Evolutionary conservation across 2,113 vertebrate genomes (phyloP), one percentile per base, ranked within the genome.

Genomic region (Nesoenas mayeri): DNA sequence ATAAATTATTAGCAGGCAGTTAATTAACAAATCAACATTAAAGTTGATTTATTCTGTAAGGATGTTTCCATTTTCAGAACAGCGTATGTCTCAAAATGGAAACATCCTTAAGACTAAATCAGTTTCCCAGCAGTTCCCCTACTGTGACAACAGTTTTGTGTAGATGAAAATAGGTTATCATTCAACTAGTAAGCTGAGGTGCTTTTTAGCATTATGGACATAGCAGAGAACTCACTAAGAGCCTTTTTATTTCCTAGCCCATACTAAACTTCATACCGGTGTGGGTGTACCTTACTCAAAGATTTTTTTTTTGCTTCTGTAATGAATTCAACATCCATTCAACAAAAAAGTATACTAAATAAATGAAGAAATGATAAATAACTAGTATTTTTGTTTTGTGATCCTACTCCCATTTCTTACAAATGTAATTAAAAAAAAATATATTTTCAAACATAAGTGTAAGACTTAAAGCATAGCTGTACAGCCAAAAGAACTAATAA

Each of bases 281-380:
- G 0, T 31, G 31, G 42, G 12, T 0, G 0, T 40, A 70, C 4
- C 15, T 73, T 54, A 64, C 5, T 16, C 21, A 15, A 36, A 94
- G 7, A 50, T 13, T 32, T 36, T 11, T 47, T 8, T 81, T 72
- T 54, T 60, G 1, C 24, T 79, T 53, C 12, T 42, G 6, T 48
- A 70, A 61, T 47, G 12, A 74, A 57, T 74, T 91, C 21, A 82
- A 9, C 4, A 25, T 15, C 8, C 56, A 88, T 69, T 54, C 14
- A 80, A 80, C 24, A 80, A 38, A 92, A 1, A 3, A 5, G 1
- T 71, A 11, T 12, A 7, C 4, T 54, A 88, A 83, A 67, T 40
- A 80, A 77, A 77, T 58, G 5, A 84, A 34, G 15, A 28, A 38
- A 67, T 44, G 31, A 16, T 44, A 67, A 74, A 50, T 70, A 60